A percentile compares a stretch with the other conserved stretches of the same genome.
Evolutionary conservation across 2,888 invertebrate genomes (phyloP).

Genomic region (Sinelater perroti): DNA sequence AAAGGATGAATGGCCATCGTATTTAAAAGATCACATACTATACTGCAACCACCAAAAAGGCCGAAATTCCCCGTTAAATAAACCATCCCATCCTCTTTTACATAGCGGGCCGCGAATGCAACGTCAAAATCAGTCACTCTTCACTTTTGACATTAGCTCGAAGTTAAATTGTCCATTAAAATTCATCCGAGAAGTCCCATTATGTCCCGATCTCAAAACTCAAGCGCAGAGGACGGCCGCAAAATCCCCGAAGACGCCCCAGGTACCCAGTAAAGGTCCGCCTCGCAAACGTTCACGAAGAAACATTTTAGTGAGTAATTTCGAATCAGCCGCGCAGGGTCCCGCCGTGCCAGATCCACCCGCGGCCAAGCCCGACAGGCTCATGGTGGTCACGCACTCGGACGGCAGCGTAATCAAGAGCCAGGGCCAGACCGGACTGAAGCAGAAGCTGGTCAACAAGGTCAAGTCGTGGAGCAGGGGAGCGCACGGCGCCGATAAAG

Average conservation of each 20-base stretch:
- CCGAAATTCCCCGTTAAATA: too few species aligned
- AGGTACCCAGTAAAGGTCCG: constrained; percentile 15
- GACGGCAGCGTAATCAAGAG: constrained; percentile 39
- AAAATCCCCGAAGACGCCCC: constrained; percentile 33
- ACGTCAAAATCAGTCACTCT: too few species aligned
- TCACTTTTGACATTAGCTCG: constrained; percentile 18
- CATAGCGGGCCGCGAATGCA: too few species aligned
- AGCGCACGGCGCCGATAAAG: not conserved
- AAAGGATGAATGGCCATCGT: too few species aligned
- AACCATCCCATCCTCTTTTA: too few species aligned
- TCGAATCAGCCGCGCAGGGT: constrained; percentile 21
- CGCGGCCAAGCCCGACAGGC: constrained; percentile 26
- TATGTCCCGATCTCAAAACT: constrained; percentile 39
- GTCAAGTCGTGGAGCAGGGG: constrained; percentile 40
- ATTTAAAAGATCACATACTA: too few species aligned
- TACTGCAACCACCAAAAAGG: too few species aligned
- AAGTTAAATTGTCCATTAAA: too few species aligned
- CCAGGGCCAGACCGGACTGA: constrained; percentile 28
- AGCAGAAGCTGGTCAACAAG: constrained; percentile 42
- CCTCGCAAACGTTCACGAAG: not conserved
- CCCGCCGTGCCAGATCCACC: constrained; percentile 4
- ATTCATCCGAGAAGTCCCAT: too few species aligned
- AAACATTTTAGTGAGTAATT: not conserved
- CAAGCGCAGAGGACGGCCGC: constrained; percentile 19
- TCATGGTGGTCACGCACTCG: constrained; percentile 36